Evolutionary conservation across 2,888 invertebrate genomes (phyloP).

Genomic region (Macrophya annulata): DNA sequence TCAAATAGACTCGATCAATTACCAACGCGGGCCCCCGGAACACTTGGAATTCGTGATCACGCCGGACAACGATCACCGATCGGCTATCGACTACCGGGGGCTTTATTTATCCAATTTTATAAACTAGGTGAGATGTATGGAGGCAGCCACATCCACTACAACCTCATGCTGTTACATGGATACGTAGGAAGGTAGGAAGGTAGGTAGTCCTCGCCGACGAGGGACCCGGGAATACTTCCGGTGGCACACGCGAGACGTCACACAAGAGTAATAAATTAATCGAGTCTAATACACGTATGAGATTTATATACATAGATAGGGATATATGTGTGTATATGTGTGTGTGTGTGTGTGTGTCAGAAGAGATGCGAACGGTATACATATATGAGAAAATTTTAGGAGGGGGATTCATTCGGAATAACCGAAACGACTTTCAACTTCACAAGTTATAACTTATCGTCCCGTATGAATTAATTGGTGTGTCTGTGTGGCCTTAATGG

Average conservation of each 20-base stretch:
- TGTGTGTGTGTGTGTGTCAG: neutral
- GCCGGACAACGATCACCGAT: slow-evolving; percentile 44
- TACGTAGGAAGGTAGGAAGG: neutral
- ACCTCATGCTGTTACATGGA: neutral
- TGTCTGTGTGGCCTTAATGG: slow-evolving; percentile 72
- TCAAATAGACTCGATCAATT: slow-evolving; percentile 56
- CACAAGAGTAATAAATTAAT: slow-evolving; percentile 50
- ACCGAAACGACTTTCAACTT: slow-evolving; percentile 60
- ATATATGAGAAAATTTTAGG: neutral
- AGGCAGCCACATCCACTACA: too few species aligned
- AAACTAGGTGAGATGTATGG: neutral
- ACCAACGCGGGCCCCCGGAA: slow-evolving; percentile 55
- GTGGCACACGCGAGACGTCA: slow-evolving; percentile 55
- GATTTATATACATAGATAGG: neutral
- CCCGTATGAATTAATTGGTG: slow-evolving; percentile 70
- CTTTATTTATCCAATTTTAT: slow-evolving; percentile 57
- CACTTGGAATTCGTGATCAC: slow-evolving; percentile 51
- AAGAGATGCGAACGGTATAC: neutral
- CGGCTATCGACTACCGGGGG: slow-evolving; percentile 57
- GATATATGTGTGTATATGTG: neutral
- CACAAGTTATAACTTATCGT: slow-evolving; percentile 56
- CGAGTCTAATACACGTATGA: neutral
- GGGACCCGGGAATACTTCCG: slow-evolving; percentile 38
- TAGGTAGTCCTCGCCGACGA: neutral
- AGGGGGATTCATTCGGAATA: slow-evolving; percentile 13